phyloP scores from a whole-genome alignment of 2,888 invertebrate genomes.

The Leptopterna dolabrata region DNA sequence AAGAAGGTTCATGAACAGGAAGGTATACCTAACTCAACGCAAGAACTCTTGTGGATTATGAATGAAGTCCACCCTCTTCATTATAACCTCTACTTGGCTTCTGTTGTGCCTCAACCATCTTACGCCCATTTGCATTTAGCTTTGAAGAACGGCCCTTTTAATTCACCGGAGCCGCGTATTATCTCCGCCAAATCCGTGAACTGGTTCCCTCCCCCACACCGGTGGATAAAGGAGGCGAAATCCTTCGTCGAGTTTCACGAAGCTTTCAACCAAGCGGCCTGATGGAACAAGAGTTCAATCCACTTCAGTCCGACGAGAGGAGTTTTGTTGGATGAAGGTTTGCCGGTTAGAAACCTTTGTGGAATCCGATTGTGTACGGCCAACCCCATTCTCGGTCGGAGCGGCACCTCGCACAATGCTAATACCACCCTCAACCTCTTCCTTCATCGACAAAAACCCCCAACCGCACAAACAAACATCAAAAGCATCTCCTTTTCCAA shows the following conservation, averaged over 20 bases:
- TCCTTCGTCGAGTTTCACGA: background rate
- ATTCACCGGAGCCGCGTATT: conserved; percentile 1
- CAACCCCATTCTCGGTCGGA: background rate
- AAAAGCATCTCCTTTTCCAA: conserved; percentile 28
- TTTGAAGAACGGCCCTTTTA: background rate
- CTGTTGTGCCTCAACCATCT: background rate
- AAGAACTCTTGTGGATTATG: background rate
- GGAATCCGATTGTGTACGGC: conserved; percentile 1
- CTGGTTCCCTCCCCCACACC: conserved; percentile 5
- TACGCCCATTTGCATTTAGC: background rate
- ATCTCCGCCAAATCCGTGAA: conserved; percentile 17
- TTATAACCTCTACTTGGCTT: background rate
- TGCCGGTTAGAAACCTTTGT: conserved; percentile 10
- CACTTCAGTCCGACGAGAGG: background rate
- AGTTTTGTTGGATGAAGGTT: conserved; percentile 20
- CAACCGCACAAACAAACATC: conserved; percentile 38
- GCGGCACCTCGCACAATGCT: conserved; percentile 36
- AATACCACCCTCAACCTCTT: conserved; percentile 20
- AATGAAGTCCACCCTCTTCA: background rate
- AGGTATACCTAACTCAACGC: background rate
- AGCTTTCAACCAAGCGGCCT: conserved; percentile 10
- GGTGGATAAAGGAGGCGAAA: background rate
- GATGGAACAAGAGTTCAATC: background rate
- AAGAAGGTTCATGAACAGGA: background rate
- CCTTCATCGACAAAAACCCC: background rate